phyloP scores from a whole-genome alignment of 2,797 vertebrate species.

The Poecilia gillii region DNA sequence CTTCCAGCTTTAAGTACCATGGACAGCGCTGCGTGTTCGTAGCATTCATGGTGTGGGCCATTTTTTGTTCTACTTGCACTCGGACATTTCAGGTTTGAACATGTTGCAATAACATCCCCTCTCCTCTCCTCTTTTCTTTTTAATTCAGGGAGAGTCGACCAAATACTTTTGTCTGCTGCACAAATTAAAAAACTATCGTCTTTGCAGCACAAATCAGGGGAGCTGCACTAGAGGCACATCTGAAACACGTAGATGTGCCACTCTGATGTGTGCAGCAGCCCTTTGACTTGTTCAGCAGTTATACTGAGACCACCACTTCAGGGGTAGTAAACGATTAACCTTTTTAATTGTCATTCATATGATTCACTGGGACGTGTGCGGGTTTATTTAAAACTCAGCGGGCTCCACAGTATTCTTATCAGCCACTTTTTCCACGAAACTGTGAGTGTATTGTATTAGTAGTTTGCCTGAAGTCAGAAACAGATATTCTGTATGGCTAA shows the following conservation, averaged over 20 bases:
- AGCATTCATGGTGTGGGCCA: neutral
- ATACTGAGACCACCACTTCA: neutral
- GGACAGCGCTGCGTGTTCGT: neutral
- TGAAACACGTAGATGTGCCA: too few relatives aligned
- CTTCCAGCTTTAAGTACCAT: neutral
- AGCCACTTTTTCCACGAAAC: conserved; percentile 1
- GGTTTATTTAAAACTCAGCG: neutral
- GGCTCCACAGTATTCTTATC: neutral
- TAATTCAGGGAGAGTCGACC: neutral
- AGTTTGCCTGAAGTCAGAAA: conserved; percentile 56
- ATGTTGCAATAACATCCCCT: neutral
- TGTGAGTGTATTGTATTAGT: conserved; percentile 32
- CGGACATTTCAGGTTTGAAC: neutral
- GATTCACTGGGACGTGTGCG: neutral
- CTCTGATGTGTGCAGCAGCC: too few relatives aligned
- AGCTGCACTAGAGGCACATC: too few relatives aligned
- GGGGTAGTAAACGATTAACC: neutral
- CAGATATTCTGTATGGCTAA: conserved; percentile 42
- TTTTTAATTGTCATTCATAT: neutral
- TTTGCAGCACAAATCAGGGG: neutral
- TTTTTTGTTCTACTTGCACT: neutral
- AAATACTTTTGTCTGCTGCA: neutral
- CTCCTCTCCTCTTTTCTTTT: neutral
- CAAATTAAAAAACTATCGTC: neutral
- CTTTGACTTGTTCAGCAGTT: neutral